Evolutionary conservation across 1,140 invertebrate genomes (phyloP), one percentile per base, ranked within the genome.

Genomic region (Idris sp.): DNA sequence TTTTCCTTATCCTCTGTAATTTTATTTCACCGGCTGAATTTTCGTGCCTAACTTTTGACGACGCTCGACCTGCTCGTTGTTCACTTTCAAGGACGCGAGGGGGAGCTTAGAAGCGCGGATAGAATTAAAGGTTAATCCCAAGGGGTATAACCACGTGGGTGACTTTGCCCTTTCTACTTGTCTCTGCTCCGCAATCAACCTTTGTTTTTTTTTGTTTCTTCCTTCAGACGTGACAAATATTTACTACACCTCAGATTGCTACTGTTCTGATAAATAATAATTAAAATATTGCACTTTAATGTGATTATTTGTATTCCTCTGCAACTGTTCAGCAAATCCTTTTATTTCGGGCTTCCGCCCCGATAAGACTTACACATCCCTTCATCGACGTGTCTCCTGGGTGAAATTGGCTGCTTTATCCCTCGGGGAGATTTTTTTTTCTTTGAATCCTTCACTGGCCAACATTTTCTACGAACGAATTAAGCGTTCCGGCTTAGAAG

Each of bases 101-200:
- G 65, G 69, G n/a, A n/a, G 59, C 59, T 49, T 53, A 58, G 73
- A 78, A 81, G 78, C 74, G 64, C 58, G 80, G 82, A 87, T 87
- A 85, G 83, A 87, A 87, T 87, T 87, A 86, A 87, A 87, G 85
- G 82, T 87, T 86, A 86, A 86, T 86, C 84, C 84, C 78, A 69
- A 75, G 76, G 79, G 81, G 76, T 80, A 77, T 79, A 79, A 54
- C 64, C 73, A 72, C 13, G 76, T 40, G 25, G 54, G 48, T 48
- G 48, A 41, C 53, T 74, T 67, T 56, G 26, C 54, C 53, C 38
- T 15, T 38, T 64, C 69, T 49, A 53, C 48, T 69, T 64, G 67
- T 44, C 67, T 74, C 31, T 54, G 61, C 54, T 67, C 41, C 14
- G 56, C 69, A 71, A 67, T 54, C 46, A 49, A 74, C 73, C 79